Conservation (phyloP, 2,113 vertebrate genomes). For the Sceloporus tristichus region DNA sequence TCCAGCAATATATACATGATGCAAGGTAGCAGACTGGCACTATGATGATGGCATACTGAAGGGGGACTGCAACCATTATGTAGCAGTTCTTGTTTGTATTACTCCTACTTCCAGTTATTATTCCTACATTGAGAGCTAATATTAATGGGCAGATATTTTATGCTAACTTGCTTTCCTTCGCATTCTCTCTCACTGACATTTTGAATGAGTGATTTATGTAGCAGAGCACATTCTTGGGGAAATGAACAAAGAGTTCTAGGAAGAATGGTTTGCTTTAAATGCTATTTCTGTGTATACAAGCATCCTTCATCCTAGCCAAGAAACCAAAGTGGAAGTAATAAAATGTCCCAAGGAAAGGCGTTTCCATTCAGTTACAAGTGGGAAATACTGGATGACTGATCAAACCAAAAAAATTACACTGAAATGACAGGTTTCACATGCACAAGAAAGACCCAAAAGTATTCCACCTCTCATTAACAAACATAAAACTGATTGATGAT, state of each 20-base stretch:
- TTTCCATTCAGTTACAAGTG: conserved; percentile 59
- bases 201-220: neutral
- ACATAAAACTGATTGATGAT: neutral
- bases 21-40: neutral
- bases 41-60: neutral
- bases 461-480: neutral
- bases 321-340: conserved; percentile 44
- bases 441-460: conserved; percentile 9
- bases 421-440: conserved; percentile 2
- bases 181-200: neutral
- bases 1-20: neutral
- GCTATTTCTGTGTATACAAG: neutral
- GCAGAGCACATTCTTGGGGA: neutral
- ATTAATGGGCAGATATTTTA: conserved; percentile 33
- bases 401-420: conserved; percentile 28
- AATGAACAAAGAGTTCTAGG: neutral
- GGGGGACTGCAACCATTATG: conserved; percentile 36
- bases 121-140: conserved; percentile 30
- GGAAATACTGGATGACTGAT: conserved; percentile 56
- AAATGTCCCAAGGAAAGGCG: conserved; percentile 34
- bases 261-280: conserved; percentile 12
- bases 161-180: neutral
- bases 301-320: neutral
- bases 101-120: conserved; percentile 22
- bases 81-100: rapidly evolving